Evolutionary conservation across 2,113 vertebrate genomes (phyloP).

Genomic region (Machaerirhynchus nigripectus): DNA sequence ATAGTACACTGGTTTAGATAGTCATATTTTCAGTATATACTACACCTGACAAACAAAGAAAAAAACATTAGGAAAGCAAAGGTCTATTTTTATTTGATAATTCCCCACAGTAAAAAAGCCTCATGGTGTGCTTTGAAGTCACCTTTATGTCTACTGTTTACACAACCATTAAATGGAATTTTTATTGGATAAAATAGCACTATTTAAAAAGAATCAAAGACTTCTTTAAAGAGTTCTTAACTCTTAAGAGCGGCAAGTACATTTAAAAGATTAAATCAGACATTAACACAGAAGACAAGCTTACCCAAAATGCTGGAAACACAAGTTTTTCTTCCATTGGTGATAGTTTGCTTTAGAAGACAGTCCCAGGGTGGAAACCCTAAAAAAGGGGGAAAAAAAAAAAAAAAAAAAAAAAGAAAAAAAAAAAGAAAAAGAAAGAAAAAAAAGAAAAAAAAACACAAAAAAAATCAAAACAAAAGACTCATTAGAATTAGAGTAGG

Average conservation of each 20-base stretch:
- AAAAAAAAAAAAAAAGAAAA: background rate
- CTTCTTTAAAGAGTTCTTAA: background rate
- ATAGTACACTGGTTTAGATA: background rate
- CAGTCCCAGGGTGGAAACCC: background rate
- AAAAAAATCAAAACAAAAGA: background rate
- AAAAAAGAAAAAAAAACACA: no score
- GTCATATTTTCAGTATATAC: background rate
- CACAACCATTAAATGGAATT: background rate
- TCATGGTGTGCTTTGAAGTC: background rate
- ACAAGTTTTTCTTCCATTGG: slow-evolving; percentile 50
- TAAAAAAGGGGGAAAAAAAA: background rate
- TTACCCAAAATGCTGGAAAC: slow-evolving; percentile 44
- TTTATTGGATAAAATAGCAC: background rate
- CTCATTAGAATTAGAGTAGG: slow-evolving; percentile 3
- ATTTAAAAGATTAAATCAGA: background rate
- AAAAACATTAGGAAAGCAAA: background rate
- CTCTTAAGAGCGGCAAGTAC: background rate
- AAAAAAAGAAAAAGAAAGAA: no score
- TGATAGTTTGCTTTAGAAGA: background rate
- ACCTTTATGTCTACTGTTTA: background rate
- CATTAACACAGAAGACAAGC: background rate
- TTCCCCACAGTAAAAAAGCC: background rate
- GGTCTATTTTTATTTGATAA: background rate
- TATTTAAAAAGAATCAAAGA: background rate
- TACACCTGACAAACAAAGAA: background rate